phyloP scores from a whole-genome alignment of 2,888 invertebrate species.

The Tenthredo amoena region DNA sequence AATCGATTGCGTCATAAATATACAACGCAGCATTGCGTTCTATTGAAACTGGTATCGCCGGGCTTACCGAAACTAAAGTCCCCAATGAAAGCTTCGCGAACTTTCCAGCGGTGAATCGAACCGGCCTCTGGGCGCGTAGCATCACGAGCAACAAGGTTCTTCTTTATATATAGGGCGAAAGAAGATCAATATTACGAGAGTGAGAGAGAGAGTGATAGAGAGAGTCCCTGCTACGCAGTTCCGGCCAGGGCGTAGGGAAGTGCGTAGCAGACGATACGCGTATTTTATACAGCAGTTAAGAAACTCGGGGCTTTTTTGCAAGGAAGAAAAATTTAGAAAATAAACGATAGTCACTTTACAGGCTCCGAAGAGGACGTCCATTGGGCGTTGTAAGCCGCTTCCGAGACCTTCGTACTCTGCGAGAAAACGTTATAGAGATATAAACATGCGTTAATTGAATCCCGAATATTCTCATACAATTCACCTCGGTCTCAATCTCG shows the following conservation, averaged over 20 bases:
- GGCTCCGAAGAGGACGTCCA: slow-evolving; percentile 34
- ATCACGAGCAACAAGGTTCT: slow-evolving; percentile 25
- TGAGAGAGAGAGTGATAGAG: neutral
- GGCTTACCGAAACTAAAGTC: slow-evolving; percentile 25
- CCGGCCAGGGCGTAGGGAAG: neutral
- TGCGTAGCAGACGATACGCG: neutral
- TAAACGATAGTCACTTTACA: slow-evolving; percentile 15
- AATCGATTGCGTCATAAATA: neutral
- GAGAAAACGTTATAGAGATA: neutral
- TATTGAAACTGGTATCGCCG: neutral
- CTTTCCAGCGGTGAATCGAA: slow-evolving; percentile 42
- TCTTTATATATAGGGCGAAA: neutral
- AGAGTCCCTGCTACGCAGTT: neutral
- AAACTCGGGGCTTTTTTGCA: neutral
- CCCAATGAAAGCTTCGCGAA: slow-evolving; percentile 37
- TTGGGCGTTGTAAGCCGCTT: slow-evolving; percentile 34
- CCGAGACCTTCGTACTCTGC: slow-evolving; percentile 22
- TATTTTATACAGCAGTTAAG: neutral
- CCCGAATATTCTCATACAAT: no score
- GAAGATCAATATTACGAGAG: neutral
- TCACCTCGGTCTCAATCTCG: slow-evolving; percentile 40
- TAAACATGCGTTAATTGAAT: neutral
- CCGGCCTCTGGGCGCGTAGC: slow-evolving; percentile 38
- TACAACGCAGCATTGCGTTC: neutral
- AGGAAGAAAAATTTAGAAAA: neutral